Conservation (phyloP, 1,140 invertebrate species). For the Drosophila truncata region DNA sequence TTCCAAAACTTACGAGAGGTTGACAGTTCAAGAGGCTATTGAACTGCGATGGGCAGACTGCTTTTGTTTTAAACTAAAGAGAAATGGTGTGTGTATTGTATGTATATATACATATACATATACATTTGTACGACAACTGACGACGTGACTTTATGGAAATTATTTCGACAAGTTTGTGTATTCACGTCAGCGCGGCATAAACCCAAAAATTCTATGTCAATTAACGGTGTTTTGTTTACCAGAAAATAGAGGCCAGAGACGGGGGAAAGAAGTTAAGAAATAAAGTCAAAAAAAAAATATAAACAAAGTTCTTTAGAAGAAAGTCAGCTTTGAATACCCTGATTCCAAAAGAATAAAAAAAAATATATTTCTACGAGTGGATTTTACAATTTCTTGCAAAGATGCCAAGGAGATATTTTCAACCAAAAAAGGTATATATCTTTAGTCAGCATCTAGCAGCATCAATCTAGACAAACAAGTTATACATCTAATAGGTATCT, state of each 20-base stretch:
- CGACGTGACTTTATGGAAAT: conserved; percentile 69
- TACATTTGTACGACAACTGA: conserved; percentile 49
- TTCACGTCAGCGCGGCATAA: conserved; percentile 35
- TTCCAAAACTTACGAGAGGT: conserved; percentile 5
- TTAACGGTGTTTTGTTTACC: conserved; percentile 82
- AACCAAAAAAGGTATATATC: not conserved
- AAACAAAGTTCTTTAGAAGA: not conserved
- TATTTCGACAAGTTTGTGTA: conserved; percentile 46
- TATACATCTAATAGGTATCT: too few relatives aligned
- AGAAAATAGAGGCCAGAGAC: conserved; percentile 22
- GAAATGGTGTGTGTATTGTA: conserved; percentile 26
- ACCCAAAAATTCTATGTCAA: conserved; percentile 81
- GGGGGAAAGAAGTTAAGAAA: conserved; percentile 11
- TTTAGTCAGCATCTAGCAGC: not conserved
- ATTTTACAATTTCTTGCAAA: too few relatives aligned
- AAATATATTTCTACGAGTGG: too few relatives aligned
- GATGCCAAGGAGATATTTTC: not conserved
- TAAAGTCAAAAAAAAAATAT: conserved; percentile 6
- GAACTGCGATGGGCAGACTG: conserved; percentile 47
- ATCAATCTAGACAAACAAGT: not conserved
- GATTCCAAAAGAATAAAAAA: conserved; percentile 17
- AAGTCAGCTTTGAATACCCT: conserved; percentile 19
- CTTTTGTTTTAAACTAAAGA: conserved; percentile 53
- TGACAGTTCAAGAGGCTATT: conserved; percentile 68
- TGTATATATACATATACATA: conserved; percentile 3